These are phyloP conservation scores for Zelostemma sp. DNA, from an alignment of 1,140 invertebrate species.

Conservation along the genomic window DNA sequence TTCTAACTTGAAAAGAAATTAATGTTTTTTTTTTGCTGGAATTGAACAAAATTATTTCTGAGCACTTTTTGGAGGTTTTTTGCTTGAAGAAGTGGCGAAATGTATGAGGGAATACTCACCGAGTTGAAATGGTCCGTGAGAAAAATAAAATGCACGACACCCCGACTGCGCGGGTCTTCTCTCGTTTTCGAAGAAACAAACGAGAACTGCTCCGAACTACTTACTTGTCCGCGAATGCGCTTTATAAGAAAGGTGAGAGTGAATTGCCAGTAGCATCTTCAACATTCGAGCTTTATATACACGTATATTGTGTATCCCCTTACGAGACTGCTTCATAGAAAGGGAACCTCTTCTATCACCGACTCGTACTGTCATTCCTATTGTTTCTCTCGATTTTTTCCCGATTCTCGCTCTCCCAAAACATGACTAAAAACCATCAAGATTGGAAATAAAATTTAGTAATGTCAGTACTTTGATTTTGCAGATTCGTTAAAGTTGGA, in stretches of 20 bases:
- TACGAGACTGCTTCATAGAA: slow-evolving; percentile 62
- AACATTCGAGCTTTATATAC: slow-evolving; percentile 70
- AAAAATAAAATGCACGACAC: slow-evolving; percentile 33
- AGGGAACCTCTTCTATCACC: slow-evolving; percentile 59
- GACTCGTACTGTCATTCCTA: slow-evolving; percentile 52
- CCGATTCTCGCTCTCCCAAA: too few relatives aligned
- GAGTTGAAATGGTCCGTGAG: slow-evolving; percentile 10
- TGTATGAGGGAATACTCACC: slow-evolving; percentile 23
- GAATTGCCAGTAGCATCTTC: slow-evolving; percentile 71
- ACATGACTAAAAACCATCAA: too few relatives aligned
- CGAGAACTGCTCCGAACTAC: slow-evolving; percentile 32
- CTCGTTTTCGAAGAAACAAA: slow-evolving; percentile 1
- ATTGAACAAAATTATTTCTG: too few relatives aligned
- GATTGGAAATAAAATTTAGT: too few relatives aligned
- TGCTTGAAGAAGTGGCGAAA: too few relatives aligned
- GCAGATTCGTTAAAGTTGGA: too few relatives aligned
- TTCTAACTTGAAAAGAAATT: too few relatives aligned
- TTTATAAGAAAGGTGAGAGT: slow-evolving; percentile 58
- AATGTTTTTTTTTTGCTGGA: too few relatives aligned
- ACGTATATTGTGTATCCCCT: slow-evolving; percentile 69
- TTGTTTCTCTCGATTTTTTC: slow-evolving; percentile 20
- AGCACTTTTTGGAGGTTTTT: too few relatives aligned
- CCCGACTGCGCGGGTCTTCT: slow-evolving; percentile 16
- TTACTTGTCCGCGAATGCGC: slow-evolving; percentile 36
- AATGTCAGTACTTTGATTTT: too few relatives aligned